These are phyloP conservation scores for Tribolium madens DNA, from an alignment of 1,140 invertebrate species.

Conservation along the genomic window DNA sequence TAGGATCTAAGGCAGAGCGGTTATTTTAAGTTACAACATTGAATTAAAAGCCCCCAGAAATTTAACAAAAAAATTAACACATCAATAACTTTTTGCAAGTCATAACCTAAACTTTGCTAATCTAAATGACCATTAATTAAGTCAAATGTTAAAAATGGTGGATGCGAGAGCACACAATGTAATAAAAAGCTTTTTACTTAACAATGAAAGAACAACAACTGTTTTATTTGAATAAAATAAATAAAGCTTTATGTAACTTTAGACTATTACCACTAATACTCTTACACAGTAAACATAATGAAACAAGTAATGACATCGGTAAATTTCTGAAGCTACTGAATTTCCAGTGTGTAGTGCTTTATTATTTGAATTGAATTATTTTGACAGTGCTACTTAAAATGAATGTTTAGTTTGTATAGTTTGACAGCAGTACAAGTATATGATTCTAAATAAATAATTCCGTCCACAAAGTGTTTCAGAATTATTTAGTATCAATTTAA, in stretches of 20 bases:
- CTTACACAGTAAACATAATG: slow-evolving; percentile 14
- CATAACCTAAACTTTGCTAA: not conserved
- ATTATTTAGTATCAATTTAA: too few relatives aligned
- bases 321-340: slow-evolving; percentile 11
- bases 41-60: not conserved
- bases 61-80: slow-evolving; percentile 22
- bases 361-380: slow-evolving; percentile 6
- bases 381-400: not conserved
- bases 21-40: slow-evolving; percentile 5
- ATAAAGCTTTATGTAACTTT: slow-evolving; percentile 19
- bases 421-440: not conserved
- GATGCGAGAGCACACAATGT: not conserved
- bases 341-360: not conserved
- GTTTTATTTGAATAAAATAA: not conserved
- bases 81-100: not conserved
- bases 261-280: slow-evolving; percentile 4
- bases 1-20: slow-evolving; percentile 9
- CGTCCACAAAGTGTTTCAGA: not conserved
- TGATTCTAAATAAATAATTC: not conserved
- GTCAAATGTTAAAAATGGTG: not conserved
- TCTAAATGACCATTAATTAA: not conserved
- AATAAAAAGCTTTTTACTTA: too few relatives aligned
- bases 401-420: slow-evolving; percentile 8
- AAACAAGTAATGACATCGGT: slow-evolving; percentile 18
- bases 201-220: too few relatives aligned